Evolutionary conservation across 2,888 invertebrate species (phyloP), one percentile per base, ranked within the genome.

Genomic region (Acanthopleura granulata): DNA sequence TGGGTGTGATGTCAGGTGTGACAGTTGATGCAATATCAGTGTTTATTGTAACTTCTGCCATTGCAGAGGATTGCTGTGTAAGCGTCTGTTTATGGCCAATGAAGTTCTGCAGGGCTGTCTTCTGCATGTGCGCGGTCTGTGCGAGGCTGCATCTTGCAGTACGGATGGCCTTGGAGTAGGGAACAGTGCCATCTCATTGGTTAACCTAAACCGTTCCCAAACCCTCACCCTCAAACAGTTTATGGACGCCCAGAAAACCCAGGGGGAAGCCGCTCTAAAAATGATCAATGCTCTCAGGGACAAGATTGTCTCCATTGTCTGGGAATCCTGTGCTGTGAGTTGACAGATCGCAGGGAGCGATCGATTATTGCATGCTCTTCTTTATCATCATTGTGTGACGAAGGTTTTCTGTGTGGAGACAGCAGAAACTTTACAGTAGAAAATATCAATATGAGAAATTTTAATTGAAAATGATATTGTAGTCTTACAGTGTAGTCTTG

Each of bases 301-400:
- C 50, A 85, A 85, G 61, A 83, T 90, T 51, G 84, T 89, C 30
- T 85, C 87, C 29, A 81, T 89, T 51, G 88, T 89, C 14, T 90
- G 87, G 87, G 87, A 90, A 73, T 86, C 89, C 0, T 90, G 90
- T 81, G 87, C 88, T 49, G 90, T 90, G 79, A 86, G 89, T 9
- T 40, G 40, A 40, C 40, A 40, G 9, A 85, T 49, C 40, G 40
- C 9, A 40, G 40, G 3, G 40, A 6, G 40, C 3, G 4, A 40
- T 40, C 4, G 4, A 40, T 40, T 40, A 6, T 40, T 40, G 3
- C 9, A 40, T 40, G 3, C 40, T 40, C 4, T 40, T 40, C 4
- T 40, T 6, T 6, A 40, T 40, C 40, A 40, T 40, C n/a, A n/a
- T 40, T 40, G 40, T 40, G 40, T n/a, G n/a, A n/a, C n/a, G n/a